Base-by-base conservation (phyloP, 2,888 invertebrate genomes). In the Dendrolimus houi region DNA sequence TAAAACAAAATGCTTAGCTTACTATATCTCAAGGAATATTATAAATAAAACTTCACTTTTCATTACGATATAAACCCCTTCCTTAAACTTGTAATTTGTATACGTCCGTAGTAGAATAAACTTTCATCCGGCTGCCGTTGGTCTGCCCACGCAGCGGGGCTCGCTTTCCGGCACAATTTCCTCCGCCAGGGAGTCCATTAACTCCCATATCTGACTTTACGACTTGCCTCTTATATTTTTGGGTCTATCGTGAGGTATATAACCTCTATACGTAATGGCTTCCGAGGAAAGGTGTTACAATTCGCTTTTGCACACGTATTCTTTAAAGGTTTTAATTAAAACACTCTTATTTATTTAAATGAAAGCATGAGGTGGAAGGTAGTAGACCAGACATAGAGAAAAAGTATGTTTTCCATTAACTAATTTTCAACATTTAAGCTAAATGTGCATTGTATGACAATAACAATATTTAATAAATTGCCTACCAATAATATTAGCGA, bases 181-280 rank as follows among this genome's bases (percentile, higher is more conserved):
- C 47, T 47, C 6, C 47, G 47, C 47, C 47, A 47, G 47, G 47
- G 47, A 47, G 47, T 47, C 47, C 47, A 53, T 56, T 41, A 53
- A 56, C 52, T 56, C 14, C 53, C 53, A 56, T 56, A 56, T 56
- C 53, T 56, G 52, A 13, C 41, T 29, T n/a, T 41, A 52, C 53
- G 40, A 53, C 41, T 53, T 17, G 53, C n/a, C 13, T 14, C 47
- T 47, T 47, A 47, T 47, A 47, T 12, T 47, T 12, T 47, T 12
- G 47, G 47, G 47, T 47, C 8, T 47, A 47, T 47, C 47, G 47
- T 47, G 9, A 47, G 47, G 47, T 47, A 47, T 47, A 47, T 47
- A 47, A 52, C 8, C 47, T 47, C 47, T 12, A 10, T 47, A 47
- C 8, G 1, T 47, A 47, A 47, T 47, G 7, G 47, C 9, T 9